Percentiles rank a stretch among this genome's conserved stretches.
These are phyloP conservation scores for Pitta sordida DNA, from an alignment of 2,113 vertebrate species.

Conservation along the genomic window DNA sequence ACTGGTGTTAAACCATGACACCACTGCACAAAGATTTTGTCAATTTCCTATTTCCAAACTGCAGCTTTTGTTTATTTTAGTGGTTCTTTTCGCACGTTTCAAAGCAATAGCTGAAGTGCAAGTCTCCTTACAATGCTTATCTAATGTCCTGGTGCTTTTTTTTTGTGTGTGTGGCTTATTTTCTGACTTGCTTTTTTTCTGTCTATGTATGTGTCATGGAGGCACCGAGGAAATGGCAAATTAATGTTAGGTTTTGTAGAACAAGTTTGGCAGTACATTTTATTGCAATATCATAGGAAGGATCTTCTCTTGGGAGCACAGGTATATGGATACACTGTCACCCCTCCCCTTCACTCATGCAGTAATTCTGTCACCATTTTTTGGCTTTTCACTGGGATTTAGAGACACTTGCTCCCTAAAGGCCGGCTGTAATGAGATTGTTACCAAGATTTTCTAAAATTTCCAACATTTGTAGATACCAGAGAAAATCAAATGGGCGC, in stretches of 20 bases:
- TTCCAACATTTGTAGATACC: not conserved
- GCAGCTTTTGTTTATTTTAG: not conserved
- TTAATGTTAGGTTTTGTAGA: not conserved
- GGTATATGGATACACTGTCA: not conserved
- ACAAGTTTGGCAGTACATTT: not conserved
- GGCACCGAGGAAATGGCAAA: not conserved
- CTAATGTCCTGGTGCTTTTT: not conserved
- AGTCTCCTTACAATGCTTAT: not conserved
- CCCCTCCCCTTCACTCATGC: not conserved
- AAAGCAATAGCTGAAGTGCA: not conserved
- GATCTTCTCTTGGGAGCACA: not conserved
- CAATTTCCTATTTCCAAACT: not conserved
- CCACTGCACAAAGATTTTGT: not conserved
- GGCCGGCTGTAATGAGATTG: not conserved
- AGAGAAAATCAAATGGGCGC: not conserved
- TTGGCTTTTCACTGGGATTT: not conserved
- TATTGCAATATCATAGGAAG: not conserved
- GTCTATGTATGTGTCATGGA: not conserved
- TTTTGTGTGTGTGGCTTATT: not conserved
- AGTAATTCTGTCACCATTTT: not conserved
- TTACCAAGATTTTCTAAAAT: not conserved
- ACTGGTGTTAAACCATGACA: not conserved
- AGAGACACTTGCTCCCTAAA: not conserved
- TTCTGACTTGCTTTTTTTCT: not conserved
- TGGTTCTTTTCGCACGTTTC: not conserved